Percentiles rank a stretch among this genome's conserved stretches.
Evolutionary conservation across 2,888 invertebrate genomes (phyloP).

Genomic region (Elysia crispata): DNA sequence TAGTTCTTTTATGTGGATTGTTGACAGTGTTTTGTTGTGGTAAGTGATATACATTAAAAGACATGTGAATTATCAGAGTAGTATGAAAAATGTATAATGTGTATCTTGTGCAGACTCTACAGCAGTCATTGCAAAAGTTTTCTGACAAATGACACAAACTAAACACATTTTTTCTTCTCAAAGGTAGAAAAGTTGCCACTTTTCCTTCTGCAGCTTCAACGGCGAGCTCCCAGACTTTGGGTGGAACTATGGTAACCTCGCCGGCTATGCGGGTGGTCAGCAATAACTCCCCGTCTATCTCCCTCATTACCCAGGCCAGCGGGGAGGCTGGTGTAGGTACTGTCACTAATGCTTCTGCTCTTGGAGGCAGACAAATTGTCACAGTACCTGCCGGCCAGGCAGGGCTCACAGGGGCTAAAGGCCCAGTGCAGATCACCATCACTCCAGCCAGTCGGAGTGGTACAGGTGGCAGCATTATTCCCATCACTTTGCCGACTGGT

Average conservation of each 20-base stretch:
- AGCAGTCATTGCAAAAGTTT: no score
- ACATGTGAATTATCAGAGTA: no score
- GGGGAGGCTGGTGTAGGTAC: constrained; percentile 52
- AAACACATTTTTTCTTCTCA: constrained; percentile 6
- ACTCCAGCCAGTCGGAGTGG: constrained; percentile 57
- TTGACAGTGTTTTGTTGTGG: no score
- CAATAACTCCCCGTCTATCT: constrained; percentile 62
- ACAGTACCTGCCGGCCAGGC: constrained; percentile 52
- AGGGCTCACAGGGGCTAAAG: constrained; percentile 52
- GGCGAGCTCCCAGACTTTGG: constrained; percentile 38
- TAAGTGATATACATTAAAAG: no score
- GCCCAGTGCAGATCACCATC: constrained; percentile 69
- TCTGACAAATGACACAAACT: no score
- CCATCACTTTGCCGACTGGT: constrained; percentile 83
- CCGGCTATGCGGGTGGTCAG: constrained; percentile 55
- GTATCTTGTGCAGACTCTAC: no score
- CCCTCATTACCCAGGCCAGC: constrained; percentile 65
- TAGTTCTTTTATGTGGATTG: no score
- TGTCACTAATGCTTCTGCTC: constrained; percentile 54
- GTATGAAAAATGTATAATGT: no score
- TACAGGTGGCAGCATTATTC: constrained; percentile 68
- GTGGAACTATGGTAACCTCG: constrained; percentile 42
- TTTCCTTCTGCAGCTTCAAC: constrained; percentile 38
- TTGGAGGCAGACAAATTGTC: constrained; percentile 57
- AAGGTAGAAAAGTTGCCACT: constrained; percentile 1